phyloP scores from a whole-genome alignment of 2,797 vertebrate genomes.

The Rhinatrema bivittatum region DNA sequence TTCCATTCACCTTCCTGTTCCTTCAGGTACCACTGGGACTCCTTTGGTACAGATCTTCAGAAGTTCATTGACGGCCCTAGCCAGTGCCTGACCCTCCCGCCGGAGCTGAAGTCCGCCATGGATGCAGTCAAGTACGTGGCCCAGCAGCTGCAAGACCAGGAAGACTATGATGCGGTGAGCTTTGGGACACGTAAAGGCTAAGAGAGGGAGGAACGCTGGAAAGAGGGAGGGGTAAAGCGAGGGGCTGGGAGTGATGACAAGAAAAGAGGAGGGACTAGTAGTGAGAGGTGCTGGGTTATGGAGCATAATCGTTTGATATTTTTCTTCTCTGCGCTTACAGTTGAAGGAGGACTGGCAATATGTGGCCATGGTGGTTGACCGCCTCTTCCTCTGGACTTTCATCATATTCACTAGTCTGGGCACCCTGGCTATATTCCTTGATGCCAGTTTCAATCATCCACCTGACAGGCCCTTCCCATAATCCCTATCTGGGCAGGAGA shows the following conservation, averaged over 20 bases:
- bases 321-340: conserved; percentile 28
- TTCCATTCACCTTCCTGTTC: conserved; percentile 37
- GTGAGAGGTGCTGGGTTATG: background rate
- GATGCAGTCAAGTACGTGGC: conserved; percentile 75
- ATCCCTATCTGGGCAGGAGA: no score
- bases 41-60: conserved; percentile 59
- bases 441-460: conserved; percentile 50
- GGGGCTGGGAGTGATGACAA: no score
- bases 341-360: conserved; percentile 83
- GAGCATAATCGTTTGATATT: background rate
- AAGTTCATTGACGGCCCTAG: conserved; percentile 74
- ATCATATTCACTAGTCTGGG: conserved; percentile 13
- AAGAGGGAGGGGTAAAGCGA: no score
- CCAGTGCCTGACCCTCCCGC: conserved; percentile 56
- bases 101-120: conserved; percentile 68
- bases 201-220: no score
- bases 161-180: conserved; percentile 73
- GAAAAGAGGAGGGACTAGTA: no score
- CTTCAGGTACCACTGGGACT: conserved; percentile 65
- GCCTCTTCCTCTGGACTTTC: conserved; percentile 57
- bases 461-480: background rate
- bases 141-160: conserved; percentile 71
- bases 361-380: conserved; percentile 84
- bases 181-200: background rate
- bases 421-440: conserved; percentile 63